Base-by-base conservation (phyloP, 2,797 vertebrate species). In the Diplodus sargus region DNA sequence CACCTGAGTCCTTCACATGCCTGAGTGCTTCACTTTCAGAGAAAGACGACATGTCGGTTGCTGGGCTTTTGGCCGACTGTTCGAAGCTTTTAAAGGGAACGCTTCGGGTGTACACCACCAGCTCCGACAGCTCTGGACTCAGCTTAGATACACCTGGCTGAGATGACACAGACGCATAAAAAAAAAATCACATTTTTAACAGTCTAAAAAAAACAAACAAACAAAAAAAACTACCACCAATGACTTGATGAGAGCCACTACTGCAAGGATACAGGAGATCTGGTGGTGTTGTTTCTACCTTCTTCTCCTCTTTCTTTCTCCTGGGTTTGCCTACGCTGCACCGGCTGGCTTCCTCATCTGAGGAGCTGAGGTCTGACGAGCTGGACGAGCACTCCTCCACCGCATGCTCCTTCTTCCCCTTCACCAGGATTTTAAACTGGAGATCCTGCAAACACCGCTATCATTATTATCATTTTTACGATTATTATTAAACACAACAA, bases 371-470 rank as follows among this genome's bases (percentile, higher is more conserved):
- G 7, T 95, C 93, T 49, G 95, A 94, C 18, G 76, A 86, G 58
- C 91, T 92, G 78, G 85, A 91, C 0, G 84, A 88, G 42, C 75
- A 48, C 34, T 90, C 90, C 28, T 86, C 89, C 23, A 70, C 76
- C 16, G 11, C 68, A 0, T n/a, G 78, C 54, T 95, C 92, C 93
- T 95, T 99, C 94, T 98, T 99, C 23, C 95, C 96, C 75, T 99
- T 99, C 77, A 99, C 94, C 81, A 99, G 90, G 85, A 99, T 95
- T 91, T 96, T 97, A 71, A 96, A 93, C 87, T 96, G 98, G 43
- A 99, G 95, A 73, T 95, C 94, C 97, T 99, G 85, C 0, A 7
- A 20, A 82, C 47, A 70, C n/a, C 84, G 28, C 42, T 39, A 68
- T 9, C 7, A 9, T 34, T 34, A 8, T 34, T 34, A 34, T 34